phyloP scores from a whole-genome alignment of 2,888 invertebrate genomes.

The Eupeodes luniger region DNA sequence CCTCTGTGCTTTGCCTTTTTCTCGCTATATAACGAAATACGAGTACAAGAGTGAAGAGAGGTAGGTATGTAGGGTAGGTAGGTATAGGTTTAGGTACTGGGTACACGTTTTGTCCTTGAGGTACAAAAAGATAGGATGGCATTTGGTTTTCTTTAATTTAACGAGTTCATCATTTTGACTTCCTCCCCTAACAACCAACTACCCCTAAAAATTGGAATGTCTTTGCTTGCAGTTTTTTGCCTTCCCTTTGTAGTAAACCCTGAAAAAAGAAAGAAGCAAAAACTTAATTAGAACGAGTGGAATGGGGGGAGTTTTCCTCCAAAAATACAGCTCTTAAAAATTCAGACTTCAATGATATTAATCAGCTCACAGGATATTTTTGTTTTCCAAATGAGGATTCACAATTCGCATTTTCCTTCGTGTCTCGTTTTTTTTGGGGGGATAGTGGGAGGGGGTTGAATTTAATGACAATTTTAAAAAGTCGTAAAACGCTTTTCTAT shows the following conservation, averaged over 20 bases:
- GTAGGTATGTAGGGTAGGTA: background rate
- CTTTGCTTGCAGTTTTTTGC: conserved; percentile 17
- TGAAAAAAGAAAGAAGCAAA: background rate
- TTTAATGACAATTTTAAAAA: conserved; percentile 71
- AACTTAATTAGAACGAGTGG: conserved; percentile 27
- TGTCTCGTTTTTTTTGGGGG: background rate
- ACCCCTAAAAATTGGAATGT: conserved; percentile 1
- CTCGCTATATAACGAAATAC: conserved; percentile 28
- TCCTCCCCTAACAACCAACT: background rate
- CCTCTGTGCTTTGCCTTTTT: conserved; percentile 15
- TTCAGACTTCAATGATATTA: conserved; percentile 59
- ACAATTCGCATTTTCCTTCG: conserved; percentile 38
- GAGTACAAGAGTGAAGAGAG: conserved; percentile 37
- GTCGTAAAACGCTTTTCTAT: conserved; percentile 73
- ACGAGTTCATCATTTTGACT: conserved; percentile 65
- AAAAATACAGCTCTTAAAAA: conserved; percentile 6
- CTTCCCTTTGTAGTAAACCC: conserved; percentile 1
- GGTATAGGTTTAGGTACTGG: background rate
- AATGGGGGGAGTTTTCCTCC: conserved; percentile 1
- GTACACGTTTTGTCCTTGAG: conserved; percentile 59
- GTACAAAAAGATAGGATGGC: conserved; percentile 58
- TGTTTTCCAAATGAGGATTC: background rate
- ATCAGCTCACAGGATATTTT: conserved; percentile 62
- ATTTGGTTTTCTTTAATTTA: conserved; percentile 71
- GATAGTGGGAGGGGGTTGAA: background rate